Evolutionary conservation across 2,113 vertebrate species (phyloP).

Genomic region (Pedetes capensis): DNA sequence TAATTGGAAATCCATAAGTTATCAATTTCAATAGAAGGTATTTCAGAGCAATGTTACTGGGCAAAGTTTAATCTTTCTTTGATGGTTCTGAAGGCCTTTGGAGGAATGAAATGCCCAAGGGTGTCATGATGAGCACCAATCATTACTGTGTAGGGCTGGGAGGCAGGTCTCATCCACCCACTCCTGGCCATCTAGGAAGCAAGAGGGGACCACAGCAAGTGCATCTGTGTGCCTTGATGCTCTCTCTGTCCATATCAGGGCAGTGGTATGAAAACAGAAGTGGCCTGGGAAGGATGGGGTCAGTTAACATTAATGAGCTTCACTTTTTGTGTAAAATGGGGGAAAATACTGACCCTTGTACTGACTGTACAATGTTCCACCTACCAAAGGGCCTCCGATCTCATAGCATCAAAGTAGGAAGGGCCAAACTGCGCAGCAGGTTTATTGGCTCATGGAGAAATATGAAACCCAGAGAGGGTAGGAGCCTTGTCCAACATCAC

Average conservation of each 20-base stretch:
- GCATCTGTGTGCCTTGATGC: fast-evolving
- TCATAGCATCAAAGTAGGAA: neutral
- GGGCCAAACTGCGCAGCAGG: neutral
- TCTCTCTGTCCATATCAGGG: neutral
- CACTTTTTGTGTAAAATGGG: neutral
- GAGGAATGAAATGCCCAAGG: neutral
- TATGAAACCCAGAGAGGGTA: neutral
- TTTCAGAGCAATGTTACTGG: slow-evolving; percentile 54
- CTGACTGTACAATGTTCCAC: neutral
- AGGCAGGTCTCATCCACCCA: neutral
- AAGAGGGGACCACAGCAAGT: neutral
- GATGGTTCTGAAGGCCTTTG: slow-evolving; percentile 48
- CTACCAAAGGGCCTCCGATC: neutral
- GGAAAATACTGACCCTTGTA: neutral
- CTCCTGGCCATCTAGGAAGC: neutral
- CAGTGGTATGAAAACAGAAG: fast-evolving
- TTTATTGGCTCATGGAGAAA: neutral
- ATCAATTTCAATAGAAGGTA: slow-evolving; percentile 68
- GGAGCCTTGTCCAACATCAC: neutral
- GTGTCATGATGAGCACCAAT: neutral
- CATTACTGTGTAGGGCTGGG: slow-evolving; percentile 10
- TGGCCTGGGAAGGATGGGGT: too few species aligned
- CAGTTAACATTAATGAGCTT: neutral
- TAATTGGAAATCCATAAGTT: slow-evolving; percentile 75
- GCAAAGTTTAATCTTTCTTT: slow-evolving; percentile 56